A percentile compares a stretch with the other conserved stretches of the same genome.
Conservation (phyloP, 2,113 vertebrate species). For the Aythya baeri region DNA sequence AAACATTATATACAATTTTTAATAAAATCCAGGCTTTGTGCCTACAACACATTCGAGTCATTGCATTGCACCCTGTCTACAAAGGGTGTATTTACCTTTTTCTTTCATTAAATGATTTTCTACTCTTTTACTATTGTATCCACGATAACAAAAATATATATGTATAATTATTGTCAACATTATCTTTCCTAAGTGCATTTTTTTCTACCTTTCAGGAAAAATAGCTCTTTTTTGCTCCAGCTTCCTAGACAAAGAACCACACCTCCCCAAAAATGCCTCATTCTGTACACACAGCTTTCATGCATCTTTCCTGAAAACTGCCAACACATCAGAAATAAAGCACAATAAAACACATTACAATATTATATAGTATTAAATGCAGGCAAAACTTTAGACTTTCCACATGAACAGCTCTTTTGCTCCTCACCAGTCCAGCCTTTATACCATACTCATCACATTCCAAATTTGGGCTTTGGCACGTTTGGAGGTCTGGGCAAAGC, state of each 20-base stretch:
- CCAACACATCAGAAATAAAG: neutral
- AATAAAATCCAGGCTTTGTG: neutral
- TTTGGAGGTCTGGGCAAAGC: constrained; percentile 21
- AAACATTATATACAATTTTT: neutral
- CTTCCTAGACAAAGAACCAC: neutral
- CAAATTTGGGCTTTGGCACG: neutral
- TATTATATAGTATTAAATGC: neutral
- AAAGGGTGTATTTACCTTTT: neutral
- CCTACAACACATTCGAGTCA: neutral
- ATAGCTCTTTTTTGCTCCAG: neutral
- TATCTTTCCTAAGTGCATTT: neutral
- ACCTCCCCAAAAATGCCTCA: neutral
- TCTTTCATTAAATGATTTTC: neutral
- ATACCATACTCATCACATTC: neutral
- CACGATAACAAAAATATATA: neutral
- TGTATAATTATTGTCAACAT: neutral
- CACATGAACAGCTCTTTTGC: neutral
- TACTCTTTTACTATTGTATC: neutral
- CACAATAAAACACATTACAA: neutral
- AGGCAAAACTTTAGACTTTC: neutral
- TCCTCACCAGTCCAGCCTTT: neutral
- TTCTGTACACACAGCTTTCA: neutral
- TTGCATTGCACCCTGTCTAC: neutral
- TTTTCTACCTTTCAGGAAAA: neutral
- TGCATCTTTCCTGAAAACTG: neutral